Conservation (phyloP, 2,888 invertebrate genomes). For the Hirtodrosophila histrioides region DNA sequence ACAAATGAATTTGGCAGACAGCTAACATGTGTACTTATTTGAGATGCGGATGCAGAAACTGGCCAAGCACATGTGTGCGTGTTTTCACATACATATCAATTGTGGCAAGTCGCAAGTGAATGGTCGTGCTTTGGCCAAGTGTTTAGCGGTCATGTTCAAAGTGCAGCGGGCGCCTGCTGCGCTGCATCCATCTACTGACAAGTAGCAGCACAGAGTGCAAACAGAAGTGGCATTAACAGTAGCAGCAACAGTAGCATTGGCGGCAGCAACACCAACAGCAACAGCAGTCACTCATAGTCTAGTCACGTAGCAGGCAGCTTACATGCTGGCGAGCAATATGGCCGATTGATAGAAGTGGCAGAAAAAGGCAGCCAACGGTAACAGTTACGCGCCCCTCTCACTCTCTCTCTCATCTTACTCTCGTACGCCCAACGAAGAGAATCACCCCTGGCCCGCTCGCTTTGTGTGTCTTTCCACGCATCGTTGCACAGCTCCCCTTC, state of each 20-base stretch:
- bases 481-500: conserved; percentile 51
- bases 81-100: conserved; percentile 32
- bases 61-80: conserved; percentile 44
- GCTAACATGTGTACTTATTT: conserved; percentile 27
- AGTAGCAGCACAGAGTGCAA: conserved; percentile 38
- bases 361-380: conserved; percentile 56
- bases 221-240: conserved; percentile 14
- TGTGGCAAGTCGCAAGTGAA: conserved; percentile 53
- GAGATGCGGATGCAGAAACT: conserved; percentile 19
- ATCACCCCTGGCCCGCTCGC: conserved; percentile 32
- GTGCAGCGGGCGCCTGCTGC: conserved; percentile 58
- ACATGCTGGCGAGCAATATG: conserved; percentile 64
- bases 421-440: conserved; percentile 18
- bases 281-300: conserved; percentile 42
- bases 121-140: conserved; percentile 42
- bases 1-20: conserved; percentile 45
- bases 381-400: conserved; percentile 34
- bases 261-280: conserved; percentile 6
- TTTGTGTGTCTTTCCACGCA: conserved; percentile 40
- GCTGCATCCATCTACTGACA: conserved; percentile 12
- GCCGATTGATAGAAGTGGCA: conserved; percentile 58
- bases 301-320: conserved; percentile 63
- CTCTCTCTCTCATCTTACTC: neutral
- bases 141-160: conserved; percentile 56
- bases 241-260: conserved; percentile 14